These are phyloP conservation scores for Paramuricea clavata DNA, from an alignment of 92 coral and sea anemone species.

Conservation along the genomic window DNA sequence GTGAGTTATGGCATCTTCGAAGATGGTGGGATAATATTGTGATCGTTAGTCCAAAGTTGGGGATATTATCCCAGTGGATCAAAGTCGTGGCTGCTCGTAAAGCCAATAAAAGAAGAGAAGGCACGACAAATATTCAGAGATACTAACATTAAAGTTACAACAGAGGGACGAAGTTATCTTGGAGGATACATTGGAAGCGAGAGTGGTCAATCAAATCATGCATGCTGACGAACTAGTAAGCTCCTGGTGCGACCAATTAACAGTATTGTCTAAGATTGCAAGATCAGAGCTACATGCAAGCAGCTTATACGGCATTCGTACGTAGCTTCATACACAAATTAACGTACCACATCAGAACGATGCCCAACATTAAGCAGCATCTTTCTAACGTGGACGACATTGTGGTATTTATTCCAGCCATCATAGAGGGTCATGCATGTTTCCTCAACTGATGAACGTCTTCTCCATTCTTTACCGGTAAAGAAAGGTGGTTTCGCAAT, in stretches of 20 bases:
- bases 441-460: conserved; percentile 62
- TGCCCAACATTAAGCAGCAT: conserved; percentile 40
- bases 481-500: conserved; percentile 69
- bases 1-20: conserved; percentile 18
- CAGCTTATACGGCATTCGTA: conserved; percentile 6
- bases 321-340: conserved; percentile 17
- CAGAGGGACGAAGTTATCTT: conserved; percentile 51
- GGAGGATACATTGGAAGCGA: conserved; percentile 52
- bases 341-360: conserved; percentile 58
- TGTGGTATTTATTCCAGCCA: conserved; percentile 52
- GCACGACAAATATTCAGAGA: conserved; percentile 47
- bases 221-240: conserved; percentile 48
- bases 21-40: conserved; percentile 63
- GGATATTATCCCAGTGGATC: conserved; percentile 51
- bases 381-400: not conserved
- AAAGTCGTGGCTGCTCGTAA: conserved; percentile 57
- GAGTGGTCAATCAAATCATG: conserved; percentile 35
- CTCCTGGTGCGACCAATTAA: conserved; percentile 61
- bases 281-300: conserved; percentile 54
- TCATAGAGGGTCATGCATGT: conserved; percentile 62
- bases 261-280: conserved; percentile 56
- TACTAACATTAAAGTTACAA: conserved; percentile 55
- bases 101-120: conserved; percentile 30
- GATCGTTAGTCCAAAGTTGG: conserved; percentile 38
- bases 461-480: conserved; percentile 64